These are phyloP conservation scores for Altica lythri DNA, from an alignment of 2,888 invertebrate genomes.

Conservation along the genomic window DNA sequence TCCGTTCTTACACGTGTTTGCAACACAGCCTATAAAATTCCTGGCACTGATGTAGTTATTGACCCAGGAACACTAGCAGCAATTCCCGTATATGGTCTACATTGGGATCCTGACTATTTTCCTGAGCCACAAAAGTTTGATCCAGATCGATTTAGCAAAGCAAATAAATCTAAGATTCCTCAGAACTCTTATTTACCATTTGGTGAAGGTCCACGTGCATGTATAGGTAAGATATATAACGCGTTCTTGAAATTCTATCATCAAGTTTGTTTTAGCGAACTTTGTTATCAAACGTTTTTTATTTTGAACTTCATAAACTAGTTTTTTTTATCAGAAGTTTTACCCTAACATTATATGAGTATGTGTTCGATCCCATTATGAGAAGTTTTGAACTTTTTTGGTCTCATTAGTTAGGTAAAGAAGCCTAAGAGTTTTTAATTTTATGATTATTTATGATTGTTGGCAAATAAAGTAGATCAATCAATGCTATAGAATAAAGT, in stretches of 20 bases:
- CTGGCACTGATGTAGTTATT: slow-evolving; percentile 23
- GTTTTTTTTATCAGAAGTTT: too few relatives aligned
- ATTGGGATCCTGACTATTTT: slow-evolving; percentile 54
- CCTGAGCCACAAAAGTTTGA: slow-evolving; percentile 57
- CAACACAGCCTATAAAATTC: slow-evolving; percentile 55
- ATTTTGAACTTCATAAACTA: too few relatives aligned
- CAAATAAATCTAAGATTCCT: slow-evolving; percentile 52
- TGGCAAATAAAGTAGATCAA: too few relatives aligned
- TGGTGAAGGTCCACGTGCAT: slow-evolving; percentile 42
- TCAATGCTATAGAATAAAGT: too few relatives aligned
- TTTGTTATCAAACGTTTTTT: too few relatives aligned
- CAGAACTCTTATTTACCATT: slow-evolving; percentile 39
- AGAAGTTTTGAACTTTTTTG: too few relatives aligned
- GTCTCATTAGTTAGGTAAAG: too few relatives aligned
- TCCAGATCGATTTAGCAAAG: slow-evolving; percentile 48
- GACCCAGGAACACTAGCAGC: slow-evolving; percentile 48
- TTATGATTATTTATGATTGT: too few relatives aligned
- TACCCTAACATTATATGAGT: too few relatives aligned
- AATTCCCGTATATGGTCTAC: slow-evolving; percentile 53
- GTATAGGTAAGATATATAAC: slow-evolving; percentile 40
- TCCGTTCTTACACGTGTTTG: slow-evolving; percentile 59
- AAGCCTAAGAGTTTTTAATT: too few relatives aligned
- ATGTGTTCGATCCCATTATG: too few relatives aligned
- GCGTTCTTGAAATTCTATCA: neutral
- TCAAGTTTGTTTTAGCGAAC: neutral